phyloP scores from a whole-genome alignment of 1,140 invertebrate genomes.

The Cyclina sinensis region DNA sequence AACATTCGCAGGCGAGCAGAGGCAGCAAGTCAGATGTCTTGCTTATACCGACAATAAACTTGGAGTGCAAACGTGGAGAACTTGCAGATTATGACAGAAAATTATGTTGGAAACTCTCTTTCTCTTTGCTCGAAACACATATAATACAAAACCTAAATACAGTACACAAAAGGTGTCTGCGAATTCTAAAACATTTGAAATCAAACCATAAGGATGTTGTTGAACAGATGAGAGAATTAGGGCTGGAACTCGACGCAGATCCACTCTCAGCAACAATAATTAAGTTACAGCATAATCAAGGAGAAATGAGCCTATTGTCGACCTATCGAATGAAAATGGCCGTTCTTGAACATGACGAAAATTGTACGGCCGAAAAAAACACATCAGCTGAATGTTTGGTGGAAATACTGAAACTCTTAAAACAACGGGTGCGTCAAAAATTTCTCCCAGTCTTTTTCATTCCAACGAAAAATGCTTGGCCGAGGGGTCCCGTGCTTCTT shows the following conservation, averaged over 20 bases:
- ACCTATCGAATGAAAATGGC: neutral
- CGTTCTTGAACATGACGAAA: neutral
- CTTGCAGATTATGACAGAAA: neutral
- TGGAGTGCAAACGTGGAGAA: neutral
- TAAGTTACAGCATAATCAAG: neutral
- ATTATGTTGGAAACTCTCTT: neutral
- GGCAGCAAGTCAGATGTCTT: neutral
- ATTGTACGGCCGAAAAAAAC: neutral
- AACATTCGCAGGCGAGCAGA: neutral
- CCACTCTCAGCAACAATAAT: neutral
- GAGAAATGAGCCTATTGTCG: neutral
- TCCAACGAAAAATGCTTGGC: neutral
- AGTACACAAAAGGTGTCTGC: neutral
- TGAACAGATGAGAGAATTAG: neutral
- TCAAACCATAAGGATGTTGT: neutral
- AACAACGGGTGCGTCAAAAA: neutral
- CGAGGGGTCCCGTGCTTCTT: neutral
- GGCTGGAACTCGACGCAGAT: neutral
- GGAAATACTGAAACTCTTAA: neutral
- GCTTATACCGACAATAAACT: neutral
- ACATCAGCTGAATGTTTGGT: neutral
- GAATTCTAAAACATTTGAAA: neutral
- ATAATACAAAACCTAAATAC: neutral
- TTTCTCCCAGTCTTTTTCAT: neutral
- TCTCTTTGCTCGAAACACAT: neutral